Conservation (phyloP, 2,113 vertebrate species). For the Neomonachus schauinslandi region DNA sequence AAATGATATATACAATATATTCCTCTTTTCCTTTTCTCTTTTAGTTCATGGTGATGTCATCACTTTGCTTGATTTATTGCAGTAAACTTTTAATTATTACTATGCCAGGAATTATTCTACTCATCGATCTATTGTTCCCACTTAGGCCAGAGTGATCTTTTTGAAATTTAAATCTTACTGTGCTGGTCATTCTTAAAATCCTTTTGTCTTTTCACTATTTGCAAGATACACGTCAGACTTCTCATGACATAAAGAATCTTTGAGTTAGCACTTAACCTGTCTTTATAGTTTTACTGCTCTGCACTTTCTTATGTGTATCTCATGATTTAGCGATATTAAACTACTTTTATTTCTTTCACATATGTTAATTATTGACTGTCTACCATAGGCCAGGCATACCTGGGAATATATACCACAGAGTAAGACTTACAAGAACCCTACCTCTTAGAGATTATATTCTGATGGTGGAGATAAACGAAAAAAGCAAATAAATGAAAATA, state of each 20-base stretch:
- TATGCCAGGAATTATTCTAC: background rate
- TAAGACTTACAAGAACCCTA: background rate
- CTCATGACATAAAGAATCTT: background rate
- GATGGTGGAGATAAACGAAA: background rate
- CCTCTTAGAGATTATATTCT: background rate
- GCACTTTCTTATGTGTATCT: background rate
- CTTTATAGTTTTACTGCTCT: background rate
- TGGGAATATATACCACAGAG: background rate
- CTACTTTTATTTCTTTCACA: background rate
- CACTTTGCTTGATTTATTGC: background rate
- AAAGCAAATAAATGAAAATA: constrained; percentile 13
- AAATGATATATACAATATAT: background rate
- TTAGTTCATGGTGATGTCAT: background rate
- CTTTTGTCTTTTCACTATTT: background rate
- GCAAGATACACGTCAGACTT: background rate
- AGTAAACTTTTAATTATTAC: background rate
- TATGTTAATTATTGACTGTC: background rate
- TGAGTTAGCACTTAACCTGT: background rate
- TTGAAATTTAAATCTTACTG: background rate
- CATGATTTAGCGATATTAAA: background rate
- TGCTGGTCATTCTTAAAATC: constrained; percentile 9
- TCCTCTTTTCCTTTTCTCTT: background rate
- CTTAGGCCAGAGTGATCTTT: background rate
- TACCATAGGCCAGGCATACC: background rate
- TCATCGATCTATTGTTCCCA: background rate